Percentiles rank a stretch among this genome's conserved stretches.
Evolutionary conservation across 2,888 invertebrate species (phyloP).

Genomic region (Ichneumoninae sp.): DNA sequence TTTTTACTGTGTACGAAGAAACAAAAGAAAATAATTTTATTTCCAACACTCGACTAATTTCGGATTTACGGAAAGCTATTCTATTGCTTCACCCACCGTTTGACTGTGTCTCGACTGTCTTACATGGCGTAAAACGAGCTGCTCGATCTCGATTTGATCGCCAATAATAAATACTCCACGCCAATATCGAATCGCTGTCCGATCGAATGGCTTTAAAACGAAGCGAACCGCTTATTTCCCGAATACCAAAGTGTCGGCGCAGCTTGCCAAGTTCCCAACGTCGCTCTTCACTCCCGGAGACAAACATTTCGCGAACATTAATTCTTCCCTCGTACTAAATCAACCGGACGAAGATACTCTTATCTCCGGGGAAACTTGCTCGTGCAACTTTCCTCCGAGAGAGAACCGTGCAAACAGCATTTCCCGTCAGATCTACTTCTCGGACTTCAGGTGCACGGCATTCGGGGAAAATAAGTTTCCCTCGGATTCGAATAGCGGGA

Average conservation of each 20-base stretch:
- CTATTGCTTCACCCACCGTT: neutral
- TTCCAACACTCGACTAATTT: no score
- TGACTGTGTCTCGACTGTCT: neutral
- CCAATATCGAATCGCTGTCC: neutral
- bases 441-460: slow-evolving; percentile 4
- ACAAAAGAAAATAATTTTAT: neutral
- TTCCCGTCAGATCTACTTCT: slow-evolving; percentile 18
- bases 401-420: slow-evolving; percentile 21
- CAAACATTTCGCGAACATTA: slow-evolving; percentile 20
- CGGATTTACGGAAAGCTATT: no score
- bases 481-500: neutral
- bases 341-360: slow-evolving; percentile 19
- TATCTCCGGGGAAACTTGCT: neutral
- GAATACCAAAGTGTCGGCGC: slow-evolving; percentile 8
- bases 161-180: neutral
- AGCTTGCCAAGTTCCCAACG: neutral
- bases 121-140: neutral
- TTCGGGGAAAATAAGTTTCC: slow-evolving; percentile 1
- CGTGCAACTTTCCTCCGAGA: slow-evolving; percentile 8
- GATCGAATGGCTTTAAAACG: neutral
- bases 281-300: neutral
- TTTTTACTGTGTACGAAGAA: neutral
- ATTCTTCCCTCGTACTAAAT: slow-evolving; percentile 9
- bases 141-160: neutral
- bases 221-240: neutral